phyloP scores from a whole-genome alignment of 2,797 vertebrate species.

The Karalla daura region DNA sequence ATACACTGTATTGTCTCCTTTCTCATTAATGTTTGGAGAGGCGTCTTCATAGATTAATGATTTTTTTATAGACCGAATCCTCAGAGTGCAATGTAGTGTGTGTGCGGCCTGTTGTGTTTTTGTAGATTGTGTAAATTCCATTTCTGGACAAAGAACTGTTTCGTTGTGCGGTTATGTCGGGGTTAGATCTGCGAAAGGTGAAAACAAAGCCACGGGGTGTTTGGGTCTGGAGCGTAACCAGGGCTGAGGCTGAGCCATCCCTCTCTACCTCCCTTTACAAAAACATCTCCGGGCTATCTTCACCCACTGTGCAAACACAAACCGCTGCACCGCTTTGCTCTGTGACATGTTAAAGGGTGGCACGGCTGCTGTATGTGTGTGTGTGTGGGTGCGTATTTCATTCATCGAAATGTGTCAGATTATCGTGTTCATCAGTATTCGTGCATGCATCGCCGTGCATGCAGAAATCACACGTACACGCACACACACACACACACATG shows the following conservation, averaged over 20 bases:
- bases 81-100: no score
- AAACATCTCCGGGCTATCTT: conserved; percentile 74
- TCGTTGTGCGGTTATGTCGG: conserved; percentile 10
- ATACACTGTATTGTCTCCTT: no score
- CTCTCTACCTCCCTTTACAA: conserved; percentile 45
- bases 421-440: no score
- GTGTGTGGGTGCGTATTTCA: not conserved
- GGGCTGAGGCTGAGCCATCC: conserved; percentile 16
- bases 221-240: conserved; percentile 18
- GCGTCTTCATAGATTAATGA: not conserved
- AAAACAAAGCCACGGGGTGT: conserved; percentile 20
- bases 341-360: not conserved
- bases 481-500: no score
- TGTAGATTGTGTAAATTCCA: not conserved
- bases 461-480: not conserved
- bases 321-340: conserved; percentile 44
- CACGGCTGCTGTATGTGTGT: not conserved
- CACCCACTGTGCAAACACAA: conserved; percentile 57
- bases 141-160: conserved; percentile 5
- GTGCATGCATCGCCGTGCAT: no score
- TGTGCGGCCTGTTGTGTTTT: not conserved
- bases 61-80: no score
- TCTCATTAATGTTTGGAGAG: not conserved
- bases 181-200: conserved; percentile 6
- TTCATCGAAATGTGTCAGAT: no score